A percentile compares a stretch with the other conserved stretches of the same genome.
Evolutionary conservation across 1,140 invertebrate species (phyloP).

Genomic region (Panagrolaimus sp.): DNA sequence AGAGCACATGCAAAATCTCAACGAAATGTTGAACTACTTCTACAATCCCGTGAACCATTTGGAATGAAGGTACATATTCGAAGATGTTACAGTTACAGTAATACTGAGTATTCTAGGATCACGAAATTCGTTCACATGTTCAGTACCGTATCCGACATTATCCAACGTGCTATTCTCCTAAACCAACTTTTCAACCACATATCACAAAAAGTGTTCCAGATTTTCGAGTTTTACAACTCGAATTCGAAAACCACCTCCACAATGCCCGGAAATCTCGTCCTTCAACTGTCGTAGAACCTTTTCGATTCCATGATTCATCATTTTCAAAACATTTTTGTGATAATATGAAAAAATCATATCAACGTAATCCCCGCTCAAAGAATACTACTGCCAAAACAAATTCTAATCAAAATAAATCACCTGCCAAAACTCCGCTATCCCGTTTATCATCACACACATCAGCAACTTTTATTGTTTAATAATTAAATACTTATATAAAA

Average conservation of each 20-base stretch:
- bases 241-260: not conserved
- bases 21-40: not conserved
- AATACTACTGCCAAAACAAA: too few species aligned
- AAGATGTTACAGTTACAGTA: too few species aligned
- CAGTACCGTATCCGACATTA: not conserved
- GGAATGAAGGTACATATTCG: not conserved
- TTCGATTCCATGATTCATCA: not conserved
- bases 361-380: not conserved
- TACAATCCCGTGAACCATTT: not conserved
- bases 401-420: too few species aligned
- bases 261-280: not conserved
- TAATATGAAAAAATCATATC: not conserved
- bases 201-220: slow-evolving; percentile 8
- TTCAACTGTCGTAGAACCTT: not conserved
- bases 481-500: too few species aligned
- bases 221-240: not conserved
- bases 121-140: not conserved
- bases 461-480: too few species aligned
- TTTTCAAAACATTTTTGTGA: not conserved
- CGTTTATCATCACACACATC: too few species aligned
- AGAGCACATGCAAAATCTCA: not conserved
- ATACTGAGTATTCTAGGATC: not conserved
- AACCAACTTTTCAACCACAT: not conserved
- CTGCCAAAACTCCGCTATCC: too few species aligned
- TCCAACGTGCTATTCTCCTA: not conserved